Percentiles rank a stretch among this genome's conserved stretches.
phyloP scores from a whole-genome alignment of 2,888 invertebrate genomes.

The Cataglyphis livida region DNA sequence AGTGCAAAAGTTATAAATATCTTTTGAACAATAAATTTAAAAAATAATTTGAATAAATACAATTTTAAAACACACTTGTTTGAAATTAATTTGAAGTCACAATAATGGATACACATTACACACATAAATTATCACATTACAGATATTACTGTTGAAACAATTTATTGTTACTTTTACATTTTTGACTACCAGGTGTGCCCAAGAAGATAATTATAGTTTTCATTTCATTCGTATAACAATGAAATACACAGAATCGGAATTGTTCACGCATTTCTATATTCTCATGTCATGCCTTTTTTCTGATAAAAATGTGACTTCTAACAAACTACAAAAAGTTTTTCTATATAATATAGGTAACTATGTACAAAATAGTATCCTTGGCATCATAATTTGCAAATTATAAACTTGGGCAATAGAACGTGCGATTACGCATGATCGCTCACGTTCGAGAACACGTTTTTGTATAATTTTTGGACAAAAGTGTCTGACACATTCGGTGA shows the following conservation, averaged over 20 bases:
- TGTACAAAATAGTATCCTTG: slow-evolving; percentile 66
- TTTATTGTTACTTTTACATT: slow-evolving; percentile 44
- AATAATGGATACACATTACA: neutral
- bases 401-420: slow-evolving; percentile 37
- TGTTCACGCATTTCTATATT: slow-evolving; percentile 20
- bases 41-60: neutral
- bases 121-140: neutral
- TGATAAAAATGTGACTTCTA: slow-evolving; percentile 43
- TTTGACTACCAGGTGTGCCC: slow-evolving; percentile 42
- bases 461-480: slow-evolving; percentile 31
- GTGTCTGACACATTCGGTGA: slow-evolving; percentile 41
- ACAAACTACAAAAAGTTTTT: slow-evolving; percentile 53
- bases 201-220: slow-evolving; percentile 45
- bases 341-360: slow-evolving; percentile 48
- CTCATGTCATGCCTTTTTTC: neutral
- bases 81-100: neutral
- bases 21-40: neutral
- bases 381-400: slow-evolving; percentile 41
- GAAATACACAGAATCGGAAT: slow-evolving; percentile 13
- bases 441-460: slow-evolving; percentile 42
- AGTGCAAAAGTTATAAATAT: neutral
- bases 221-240: neutral
- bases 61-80: neutral
- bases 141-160: slow-evolving; percentile 32
- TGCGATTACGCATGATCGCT: slow-evolving; percentile 29